These are phyloP conservation scores for Cyrtorhinus lividipennis DNA, from an alignment of 1,140 invertebrate species.

Conservation along the genomic window DNA sequence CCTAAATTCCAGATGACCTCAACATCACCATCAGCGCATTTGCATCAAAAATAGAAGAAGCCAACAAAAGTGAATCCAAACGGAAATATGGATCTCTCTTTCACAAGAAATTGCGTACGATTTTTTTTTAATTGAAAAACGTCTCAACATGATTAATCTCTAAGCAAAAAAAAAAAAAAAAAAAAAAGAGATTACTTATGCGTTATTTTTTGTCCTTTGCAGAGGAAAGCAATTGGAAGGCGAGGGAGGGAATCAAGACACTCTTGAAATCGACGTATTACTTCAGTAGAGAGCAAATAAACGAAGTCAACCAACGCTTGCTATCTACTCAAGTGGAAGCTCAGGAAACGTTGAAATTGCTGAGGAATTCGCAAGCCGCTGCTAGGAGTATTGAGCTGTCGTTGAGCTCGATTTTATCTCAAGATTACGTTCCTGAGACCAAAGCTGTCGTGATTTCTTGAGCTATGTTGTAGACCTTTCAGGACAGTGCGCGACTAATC, in stretches of 20 bases:
- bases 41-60: not conserved
- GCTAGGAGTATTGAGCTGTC: not conserved
- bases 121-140: too few species aligned
- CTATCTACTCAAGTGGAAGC: conserved; percentile 3
- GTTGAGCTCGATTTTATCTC: not conserved
- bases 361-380: not conserved
- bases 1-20: not conserved
- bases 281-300: not conserved
- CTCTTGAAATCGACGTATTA: not conserved
- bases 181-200: too few species aligned
- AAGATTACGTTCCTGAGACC: not conserved
- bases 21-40: conserved; percentile 1
- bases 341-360: not conserved
- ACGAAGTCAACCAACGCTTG: conserved; percentile 5
- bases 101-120: not conserved
- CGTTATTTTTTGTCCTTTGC: not conserved
- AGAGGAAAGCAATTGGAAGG: conserved; percentile 11
- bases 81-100: not conserved
- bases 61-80: not conserved
- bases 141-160: too few species aligned
- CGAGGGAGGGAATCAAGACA: not conserved
- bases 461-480: too few species aligned
- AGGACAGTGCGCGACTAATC: too few species aligned
- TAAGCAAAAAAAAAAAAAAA: too few species aligned
- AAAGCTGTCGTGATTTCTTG: not conserved